A percentile compares a stretch with the other conserved stretches of the same genome.
These are phyloP conservation scores for Stichopus horrens DNA, from an alignment of 53 echinoderm and acorn worm species.

Conservation along the genomic window DNA sequence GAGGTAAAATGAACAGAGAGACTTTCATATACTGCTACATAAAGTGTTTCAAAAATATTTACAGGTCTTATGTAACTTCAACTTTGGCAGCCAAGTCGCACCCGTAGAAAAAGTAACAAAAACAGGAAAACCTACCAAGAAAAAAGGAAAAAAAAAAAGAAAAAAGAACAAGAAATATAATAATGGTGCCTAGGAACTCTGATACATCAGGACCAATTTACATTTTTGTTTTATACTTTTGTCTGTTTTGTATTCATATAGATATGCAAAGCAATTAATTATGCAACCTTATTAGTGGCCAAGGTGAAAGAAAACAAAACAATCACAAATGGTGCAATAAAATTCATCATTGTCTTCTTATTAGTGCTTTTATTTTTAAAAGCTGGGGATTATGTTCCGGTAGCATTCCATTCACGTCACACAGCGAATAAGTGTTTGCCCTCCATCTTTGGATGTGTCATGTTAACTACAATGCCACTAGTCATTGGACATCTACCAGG, in stretches of 20 bases:
- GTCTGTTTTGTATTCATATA: conserved; percentile 30
- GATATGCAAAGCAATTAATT: conserved; percentile 30
- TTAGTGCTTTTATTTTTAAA: no score
- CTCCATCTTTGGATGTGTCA: no score
- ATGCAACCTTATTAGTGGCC: conserved; percentile 16
- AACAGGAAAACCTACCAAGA: neutral
- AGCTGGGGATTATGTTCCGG: no score
- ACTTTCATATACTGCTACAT: no score
- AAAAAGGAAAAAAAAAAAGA: neutral
- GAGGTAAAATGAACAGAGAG: no score
- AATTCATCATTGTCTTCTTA: neutral
- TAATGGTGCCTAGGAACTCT: conserved; percentile 2
- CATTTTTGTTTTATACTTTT: neutral
- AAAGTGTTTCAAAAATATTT: no score
- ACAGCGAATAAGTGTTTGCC: no score
- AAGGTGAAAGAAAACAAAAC: neutral
- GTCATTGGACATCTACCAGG: no score
- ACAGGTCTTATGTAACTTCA: no score
- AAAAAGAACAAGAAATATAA: neutral
- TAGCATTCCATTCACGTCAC: no score
- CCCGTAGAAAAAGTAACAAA: neutral
- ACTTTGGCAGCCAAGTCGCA: no score
- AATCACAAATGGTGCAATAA: neutral
- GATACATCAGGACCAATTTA: conserved; percentile 17
- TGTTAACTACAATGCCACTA: no score